phyloP scores from a whole-genome alignment of 2,888 invertebrate species.

The Drosophila antonietae region DNA sequence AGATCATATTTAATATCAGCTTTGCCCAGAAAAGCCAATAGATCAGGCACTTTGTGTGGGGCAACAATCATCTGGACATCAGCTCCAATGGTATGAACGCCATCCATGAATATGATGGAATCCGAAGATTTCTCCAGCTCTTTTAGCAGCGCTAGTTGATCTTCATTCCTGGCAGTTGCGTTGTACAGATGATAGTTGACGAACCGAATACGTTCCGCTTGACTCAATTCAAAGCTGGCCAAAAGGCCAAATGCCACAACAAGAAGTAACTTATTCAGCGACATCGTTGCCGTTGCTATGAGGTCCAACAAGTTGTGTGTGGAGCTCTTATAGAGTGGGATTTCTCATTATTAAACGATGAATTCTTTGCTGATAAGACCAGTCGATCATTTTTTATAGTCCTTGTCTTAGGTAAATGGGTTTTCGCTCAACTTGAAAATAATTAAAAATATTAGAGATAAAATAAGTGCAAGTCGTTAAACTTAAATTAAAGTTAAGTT shows the following conservation, averaged over 20 bases:
- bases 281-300: not conserved
- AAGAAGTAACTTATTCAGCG: not conserved
- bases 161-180: not conserved
- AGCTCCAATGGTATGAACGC: not conserved
- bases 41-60: not conserved
- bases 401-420: not conserved
- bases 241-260: not conserved
- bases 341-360: not conserved
- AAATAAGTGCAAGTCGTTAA: not conserved
- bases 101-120: not conserved
- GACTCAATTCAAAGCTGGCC: conserved; percentile 1
- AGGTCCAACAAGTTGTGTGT: not conserved
- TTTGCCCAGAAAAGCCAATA: not conserved
- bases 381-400: not conserved
- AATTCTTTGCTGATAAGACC: not conserved
- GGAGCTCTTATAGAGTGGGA: not conserved
- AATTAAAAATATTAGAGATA: not conserved
- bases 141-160: not conserved
- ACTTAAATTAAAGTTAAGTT: not conserved
- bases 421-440: not conserved
- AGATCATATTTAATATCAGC: not conserved
- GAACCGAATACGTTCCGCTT: not conserved
- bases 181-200: not conserved
- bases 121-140: not conserved
- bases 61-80: not conserved